Evolutionary conservation across 2,888 invertebrate species (phyloP), one percentile per base, ranked within the genome.

Genomic region (Synanthedon vespiformis): DNA sequence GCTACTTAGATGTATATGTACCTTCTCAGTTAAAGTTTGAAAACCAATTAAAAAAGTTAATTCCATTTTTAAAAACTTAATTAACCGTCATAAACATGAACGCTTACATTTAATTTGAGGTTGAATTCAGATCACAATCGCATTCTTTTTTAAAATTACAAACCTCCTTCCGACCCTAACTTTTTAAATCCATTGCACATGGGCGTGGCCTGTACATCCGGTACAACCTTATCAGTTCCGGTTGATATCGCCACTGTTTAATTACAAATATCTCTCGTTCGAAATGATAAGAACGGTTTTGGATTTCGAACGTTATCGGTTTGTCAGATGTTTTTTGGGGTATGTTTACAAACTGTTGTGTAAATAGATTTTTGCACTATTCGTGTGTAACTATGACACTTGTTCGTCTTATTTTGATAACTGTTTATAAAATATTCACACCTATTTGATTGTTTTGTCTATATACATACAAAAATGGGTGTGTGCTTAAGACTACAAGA

Each of bases 211-310:
- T 52, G 54, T 52, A 56, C 64, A 64, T 71, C 72, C 72, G 68
- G 57, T 52, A 34, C 34, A 5, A 34, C 34, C 60, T 67, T 71
- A 71, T 72, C 72, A 62, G 61, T 72, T 71, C 72, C 72, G 67
- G 63, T 61, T 51, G 50, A 55, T 61, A 55, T 54, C 64, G 70
- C 68, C 67, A 61, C 62, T 71, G 69, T 72, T 70, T 70, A 72
- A 73, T 71, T 69, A 65, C 58, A 48, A 59, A 60, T 59, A 67
- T 62, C 57, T 62, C 57, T 58, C 58, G 53, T 59, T 47, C 53
- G 18, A 52, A 34, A 54, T 56, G 64, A 64, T 63, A 67, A 61
- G 56, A 53, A 48, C 44, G 12, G 44, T 44, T 44, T 44, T 44
- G 44, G 44, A 44, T 44, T 44, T 44, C 44, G 44, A 44, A 44